Base-by-base conservation (phyloP, 2,888 invertebrate species). In the Bibio marci region DNA sequence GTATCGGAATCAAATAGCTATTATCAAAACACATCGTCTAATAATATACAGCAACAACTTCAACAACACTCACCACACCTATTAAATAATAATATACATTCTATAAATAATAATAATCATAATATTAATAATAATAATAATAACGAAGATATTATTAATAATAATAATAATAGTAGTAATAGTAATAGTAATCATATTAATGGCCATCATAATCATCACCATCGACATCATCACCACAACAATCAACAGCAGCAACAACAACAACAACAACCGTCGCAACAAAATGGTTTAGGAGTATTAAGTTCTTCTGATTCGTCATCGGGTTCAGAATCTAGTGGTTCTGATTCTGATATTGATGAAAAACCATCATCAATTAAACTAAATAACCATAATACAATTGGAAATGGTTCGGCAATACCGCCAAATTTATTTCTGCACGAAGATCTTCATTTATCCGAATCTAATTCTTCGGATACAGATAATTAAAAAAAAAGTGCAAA, bases 391-490 rank as follows among this genome's bases (percentile, higher is more conserved):
- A 27, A 41, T 39, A 41, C 52, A 46, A 56, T 55, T 47, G 54
- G 53, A 43, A 46, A 39, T 43, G 55, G 53, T 48, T 48, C 53
- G 44, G 55, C 51, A 48, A 61, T 74, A 55, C 71, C 72, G 13
- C 67, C 70, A 50, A 22, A 22, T 22, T 75, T 78, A 62, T 66
- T 80, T 44, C 69, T 87, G 50, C 80, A 77, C 54, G 82, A 83
- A 55, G 87, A 88, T 63, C 70, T 88, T 52, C 80, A 83, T 66
- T 70, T 88, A 52, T 87, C 86, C 37, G 83, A 83, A 65, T 80
- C 83, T 30, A 85, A 81, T 54, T 81, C 82, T 53, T 80, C 81
- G 52, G 85, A 85, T 59, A 74, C 71, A 42, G 74, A 77, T 65
- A 75, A 69, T 35, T 33, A 37, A 37, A 18, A 19, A 28, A 25